Evolutionary conservation across 2,113 vertebrate species (phyloP), one percentile per base, ranked within the genome.

Genomic region (Hyaena hyaena): DNA sequence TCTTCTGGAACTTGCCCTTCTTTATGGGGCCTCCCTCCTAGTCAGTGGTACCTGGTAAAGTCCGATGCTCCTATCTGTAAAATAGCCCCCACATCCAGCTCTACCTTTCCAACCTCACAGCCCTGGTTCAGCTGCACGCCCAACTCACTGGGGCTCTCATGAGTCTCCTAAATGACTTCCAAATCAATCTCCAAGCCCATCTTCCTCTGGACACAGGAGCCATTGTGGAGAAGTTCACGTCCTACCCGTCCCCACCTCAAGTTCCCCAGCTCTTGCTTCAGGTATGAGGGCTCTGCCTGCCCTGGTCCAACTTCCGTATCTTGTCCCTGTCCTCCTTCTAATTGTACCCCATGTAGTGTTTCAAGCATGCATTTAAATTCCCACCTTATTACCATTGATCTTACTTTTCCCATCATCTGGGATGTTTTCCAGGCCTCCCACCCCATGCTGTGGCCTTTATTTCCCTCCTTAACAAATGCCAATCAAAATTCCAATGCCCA

Each of bases 331-430:
- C 17, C 26, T 68, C 39, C 48, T 58, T 43, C 83, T 69, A 23
- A 61, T 35, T 6, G 8, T 12, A 35, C 28, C 24, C 19, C 39
- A 69, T 0, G 3, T 10, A 2, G 26, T 14, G 10, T 81, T 82
- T 76, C 58, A 48, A 39, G 43, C 43, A 17, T 2, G 24, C 58
- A 48, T 4, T 9, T 43, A 45, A 66, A n/a, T 79, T 43, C 74
- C 48, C 35, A 79, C 61, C 31, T 63, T 31, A 6, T 12, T 23
- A 26, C 16, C 24, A 84, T 28, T 68, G 71, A 26, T 39, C 35
- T 94, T 15, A 58, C n/a, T 87, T 55, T 68, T 35, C 65, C 33
- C 53, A 58, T 45, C n/a, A 68, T 31, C 26, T 8, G 15, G 23
- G 61, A 48, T 23, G 19, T 2, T 89, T 88, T 82, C 28, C 66